Conservation (phyloP, 1,140 invertebrate genomes). For the Belonocnema kinseyi region DNA sequence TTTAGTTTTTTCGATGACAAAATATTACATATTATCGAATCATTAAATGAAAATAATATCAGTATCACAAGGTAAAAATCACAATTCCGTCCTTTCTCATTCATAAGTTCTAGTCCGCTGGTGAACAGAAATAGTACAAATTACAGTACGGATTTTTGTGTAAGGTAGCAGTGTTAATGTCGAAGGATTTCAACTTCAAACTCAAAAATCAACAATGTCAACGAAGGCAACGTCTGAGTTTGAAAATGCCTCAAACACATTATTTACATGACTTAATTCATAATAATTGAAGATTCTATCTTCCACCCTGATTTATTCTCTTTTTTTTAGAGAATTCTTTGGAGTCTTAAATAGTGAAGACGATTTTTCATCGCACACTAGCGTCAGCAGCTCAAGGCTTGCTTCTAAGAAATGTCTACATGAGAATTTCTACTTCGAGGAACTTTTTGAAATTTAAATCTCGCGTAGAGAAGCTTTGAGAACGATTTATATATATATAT, state of each 20-base stretch:
- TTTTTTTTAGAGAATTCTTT: not conserved
- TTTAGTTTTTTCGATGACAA: conserved; percentile 14
- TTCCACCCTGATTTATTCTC: conserved; percentile 17
- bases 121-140: not conserved
- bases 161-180: conserved; percentile 14
- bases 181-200: conserved; percentile 12
- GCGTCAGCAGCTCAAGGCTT: not conserved
- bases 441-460: not conserved
- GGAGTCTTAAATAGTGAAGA: not conserved
- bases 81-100: not conserved
- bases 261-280: conserved; percentile 20
- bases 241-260: conserved; percentile 35
- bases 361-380: not conserved
- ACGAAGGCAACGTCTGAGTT: not conserved
- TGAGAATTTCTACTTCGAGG: too few relatives aligned
- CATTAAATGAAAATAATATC: conserved; percentile 16
- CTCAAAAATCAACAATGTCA: not conserved
- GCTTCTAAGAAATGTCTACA: too few relatives aligned
- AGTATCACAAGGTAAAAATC: conserved; percentile 29
- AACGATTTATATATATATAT: not conserved
- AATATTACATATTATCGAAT: conserved; percentile 17
- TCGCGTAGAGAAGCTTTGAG: not conserved
- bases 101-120: conserved; percentile 5
- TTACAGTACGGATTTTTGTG: not conserved
- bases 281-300: conserved; percentile 19